Base-by-base conservation (phyloP, 1,140 invertebrate genomes). In the Sweltsa coloradensis region DNA sequence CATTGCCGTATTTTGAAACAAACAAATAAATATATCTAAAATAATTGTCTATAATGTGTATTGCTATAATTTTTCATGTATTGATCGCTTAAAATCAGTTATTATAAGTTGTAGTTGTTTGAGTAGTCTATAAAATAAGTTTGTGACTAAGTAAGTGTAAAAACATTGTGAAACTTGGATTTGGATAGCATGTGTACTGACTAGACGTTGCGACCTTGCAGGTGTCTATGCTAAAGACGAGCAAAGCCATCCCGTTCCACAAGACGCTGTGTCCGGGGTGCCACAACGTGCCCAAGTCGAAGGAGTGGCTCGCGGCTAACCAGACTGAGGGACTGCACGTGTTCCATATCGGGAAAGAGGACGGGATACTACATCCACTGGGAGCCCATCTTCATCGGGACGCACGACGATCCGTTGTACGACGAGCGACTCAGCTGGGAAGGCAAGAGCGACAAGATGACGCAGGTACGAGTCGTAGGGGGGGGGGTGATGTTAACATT, bases 391-490 rank as follows among this genome's bases (percentile, higher is more conserved):
- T 90, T 84, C 53, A 89, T 90, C 50, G 87, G 86, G 19, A 89
- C 85, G 0, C 81, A 89, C 62, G 68, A 76, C 6, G 89, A 93
- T 59, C 89, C 90, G 0, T 70, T 88, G 43, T 95, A 93, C 59
- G 89, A 93, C 53, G 82, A 89, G 60, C 71, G 87, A 60, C 74
- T 89, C 18, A 87, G 81, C 58, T 90, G 87, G 87, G 85, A 90
- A 60, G 87, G 87, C 41, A 87, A 86, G 65, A 87, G 85, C 62
- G 86, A 90, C 64, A 90, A 90, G 71, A 94, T 94, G 90, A 89
- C 88, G 27, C 90, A 93, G 80, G 88, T 90, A 57, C 63, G 46
- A 41, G 5, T n/a, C n/a, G n/a, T n/a, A n/a, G n/a, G n/a, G n/a
- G n/a, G n/a, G n/a, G n/a, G n/a, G n/a, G n/a, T n/a, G n/a, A n/a